These are phyloP conservation scores for Manacus vitellinus DNA, from an alignment of 2,113 vertebrate genomes.

Conservation along the genomic window DNA sequence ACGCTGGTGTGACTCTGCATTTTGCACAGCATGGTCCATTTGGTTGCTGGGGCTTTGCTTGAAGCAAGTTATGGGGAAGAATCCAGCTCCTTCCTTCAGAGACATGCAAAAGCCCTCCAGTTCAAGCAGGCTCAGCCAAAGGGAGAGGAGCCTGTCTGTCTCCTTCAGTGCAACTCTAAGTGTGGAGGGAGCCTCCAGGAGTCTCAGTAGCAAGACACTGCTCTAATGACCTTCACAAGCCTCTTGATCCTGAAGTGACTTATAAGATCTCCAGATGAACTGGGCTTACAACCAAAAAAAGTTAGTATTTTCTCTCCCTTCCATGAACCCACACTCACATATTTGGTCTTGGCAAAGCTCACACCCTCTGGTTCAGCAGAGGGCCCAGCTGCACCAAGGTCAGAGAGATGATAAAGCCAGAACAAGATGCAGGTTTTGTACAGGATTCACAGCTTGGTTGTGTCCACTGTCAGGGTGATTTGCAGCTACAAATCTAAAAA, in stretches of 20 bases:
- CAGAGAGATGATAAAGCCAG: neutral
- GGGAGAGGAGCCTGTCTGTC: neutral
- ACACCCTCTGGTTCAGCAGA: neutral
- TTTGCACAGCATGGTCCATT: neutral
- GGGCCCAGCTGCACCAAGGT: neutral
- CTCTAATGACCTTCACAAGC: neutral
- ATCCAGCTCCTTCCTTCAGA: neutral
- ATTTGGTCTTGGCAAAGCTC: neutral
- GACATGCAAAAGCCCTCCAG: neutral
- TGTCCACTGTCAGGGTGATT: neutral
- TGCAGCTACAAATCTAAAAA: neutral
- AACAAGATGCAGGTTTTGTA: neutral
- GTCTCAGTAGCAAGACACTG: neutral
- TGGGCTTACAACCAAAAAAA: neutral
- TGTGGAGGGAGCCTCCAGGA: neutral
- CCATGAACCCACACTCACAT: neutral
- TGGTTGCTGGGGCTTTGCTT: neutral
- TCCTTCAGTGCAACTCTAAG: neutral
- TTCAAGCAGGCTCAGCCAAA: neutral
- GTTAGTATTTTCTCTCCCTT: neutral
- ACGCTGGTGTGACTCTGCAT: neutral
- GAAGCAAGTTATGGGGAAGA: slow-evolving; percentile 6
- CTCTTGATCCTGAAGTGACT: neutral
- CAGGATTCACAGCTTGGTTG: neutral
- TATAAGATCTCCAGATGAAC: neutral